Conservation (phyloP, 2,888 invertebrate species). For the Agonopterix heracliana region DNA sequence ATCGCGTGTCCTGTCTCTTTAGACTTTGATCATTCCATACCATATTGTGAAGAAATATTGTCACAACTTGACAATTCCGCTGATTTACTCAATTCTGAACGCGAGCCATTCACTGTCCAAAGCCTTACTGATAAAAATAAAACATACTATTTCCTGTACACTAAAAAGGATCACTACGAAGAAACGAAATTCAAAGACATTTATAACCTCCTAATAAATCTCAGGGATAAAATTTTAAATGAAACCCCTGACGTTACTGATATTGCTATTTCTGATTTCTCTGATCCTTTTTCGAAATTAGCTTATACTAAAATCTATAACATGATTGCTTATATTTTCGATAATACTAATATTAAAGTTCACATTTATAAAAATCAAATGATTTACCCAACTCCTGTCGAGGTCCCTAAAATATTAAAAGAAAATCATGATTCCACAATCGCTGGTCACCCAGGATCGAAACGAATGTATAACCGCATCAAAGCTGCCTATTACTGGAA, state of each 20-base stretch:
- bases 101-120: neutral
- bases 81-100: neutral
- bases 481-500: constrained; percentile 14
- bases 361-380: constrained; percentile 2
- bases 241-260: neutral
- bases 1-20: neutral
- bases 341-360: constrained; percentile 1
- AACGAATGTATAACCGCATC: neutral
- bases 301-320: constrained; percentile 1
- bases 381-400: neutral
- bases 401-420: constrained; percentile 10
- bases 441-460: neutral
- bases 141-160: neutral
- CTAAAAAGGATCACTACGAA: neutral
- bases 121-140: neutral
- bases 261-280: neutral
- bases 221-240: neutral
- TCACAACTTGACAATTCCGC: neutral
- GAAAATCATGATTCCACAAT: constrained; percentile 10
- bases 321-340: neutral
- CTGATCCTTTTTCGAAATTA: neutral
- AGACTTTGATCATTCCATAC: neutral
- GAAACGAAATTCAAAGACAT: neutral
- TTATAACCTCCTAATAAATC: neutral
- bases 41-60: neutral